Base-by-base conservation (phyloP, 2,888 invertebrate genomes). In the Dryadula phaetusa region DNA sequence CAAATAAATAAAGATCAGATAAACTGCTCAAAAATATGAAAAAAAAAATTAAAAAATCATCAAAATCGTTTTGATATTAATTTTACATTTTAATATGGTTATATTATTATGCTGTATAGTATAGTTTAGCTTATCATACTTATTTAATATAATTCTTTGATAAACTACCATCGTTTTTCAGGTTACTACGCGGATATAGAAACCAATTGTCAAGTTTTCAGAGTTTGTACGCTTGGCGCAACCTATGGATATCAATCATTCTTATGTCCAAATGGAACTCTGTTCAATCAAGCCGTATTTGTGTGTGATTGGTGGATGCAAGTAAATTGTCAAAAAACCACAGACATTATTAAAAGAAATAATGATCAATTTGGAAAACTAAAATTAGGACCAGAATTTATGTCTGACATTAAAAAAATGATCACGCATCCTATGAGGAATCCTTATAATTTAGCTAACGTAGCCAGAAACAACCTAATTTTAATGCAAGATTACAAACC, bases 261-360 rank as follows among this genome's bases (percentile, higher is more conserved):
- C 78, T 88, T 95, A 4, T 95, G 95, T 72, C 95, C 95, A 5
- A 94, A 95, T 75, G 95, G 95, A 67, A 95, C 95, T 10, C 85
- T 95, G 22, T 95, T 95, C 82, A 95, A 95, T 75, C 95, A 95
- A 83, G 94, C 94, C 58, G 90, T 95, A 2, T 90, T 94, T 67
- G 95, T 95, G 2, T 95, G 95, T 74, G 95, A 95, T 76, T 95
- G 95, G 95, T 95, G 95, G 95, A 94, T 93, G 87, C 94, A 94
- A 74, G 95, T 95, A 0, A 92, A 94, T 72, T 95, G 95, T 74
- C 84, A 89, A 40, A 80, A 88, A 32, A 89, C 94, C 2, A 83
- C 85, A 66, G 83, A 87, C 66, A 75, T 82, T 5, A 87, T 89
- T 70, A 90, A 86, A 69, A 82, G 78, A 28, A 87, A 88, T 68